Evolutionary conservation across 2,797 vertebrate species (phyloP), one percentile per base, ranked within the genome.

Genomic region (Scyliorhinus canicula): DNA sequence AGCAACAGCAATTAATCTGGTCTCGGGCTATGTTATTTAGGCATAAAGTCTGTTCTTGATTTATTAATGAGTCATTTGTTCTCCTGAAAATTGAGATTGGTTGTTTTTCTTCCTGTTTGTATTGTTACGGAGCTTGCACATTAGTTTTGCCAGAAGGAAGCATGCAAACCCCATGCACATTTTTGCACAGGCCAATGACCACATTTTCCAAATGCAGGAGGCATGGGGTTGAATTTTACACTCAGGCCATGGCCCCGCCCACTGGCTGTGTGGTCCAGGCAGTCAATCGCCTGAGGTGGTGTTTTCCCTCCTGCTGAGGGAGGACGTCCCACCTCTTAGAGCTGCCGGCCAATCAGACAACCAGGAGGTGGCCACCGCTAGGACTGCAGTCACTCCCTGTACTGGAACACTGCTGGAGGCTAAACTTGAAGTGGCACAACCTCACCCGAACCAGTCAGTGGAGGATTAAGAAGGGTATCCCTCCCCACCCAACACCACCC

Each of bases 81-180:
- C 88, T 65, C 60, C n/a, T 63, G 40, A 91, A 91, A 63, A 44
- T 50, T 40, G 57, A 24, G 57, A 91, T 91, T 44, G 60, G 57
- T 91, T 91, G 88, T 91, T 91, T 91, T 90, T 90, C 86, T 90
- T 90, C 86, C 86, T 90, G 86, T 90, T 91, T 91, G 60, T 91
- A 65, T 91, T 65, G 88, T 91, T 91, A 44, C 2, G 26, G 60
- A 9, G 60, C 24, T 91, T 63, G 35, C 40, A 63, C 60, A 91
- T 90, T 16, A 7, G 19, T 90, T 40, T 35, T 63, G 35, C 14
- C 50, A 90, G 86, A 60, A 60, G 57, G 55, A 90, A 40, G 35
- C 86, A 63, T 63, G 86, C 7, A n/a, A 60, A 40, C 40, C 57
- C 4, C 86, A 90, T 40, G 28, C 35, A 90, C 86, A 60, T 63